Percentiles rank a stretch among this genome's conserved stretches.
Conservation (phyloP, 2,113 vertebrate genomes). For the Cynocephalus volans region DNA sequence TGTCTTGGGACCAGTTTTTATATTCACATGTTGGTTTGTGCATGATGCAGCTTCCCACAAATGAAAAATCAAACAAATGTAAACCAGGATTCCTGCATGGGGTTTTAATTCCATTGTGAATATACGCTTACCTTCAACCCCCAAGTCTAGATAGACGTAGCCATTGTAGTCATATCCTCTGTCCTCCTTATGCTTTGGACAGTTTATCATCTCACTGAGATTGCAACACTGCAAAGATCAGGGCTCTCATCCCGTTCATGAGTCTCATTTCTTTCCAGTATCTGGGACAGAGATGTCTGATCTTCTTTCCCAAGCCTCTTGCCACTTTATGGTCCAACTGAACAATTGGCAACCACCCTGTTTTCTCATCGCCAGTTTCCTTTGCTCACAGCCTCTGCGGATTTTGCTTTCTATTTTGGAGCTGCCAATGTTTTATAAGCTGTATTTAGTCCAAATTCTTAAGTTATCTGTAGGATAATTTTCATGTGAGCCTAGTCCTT, state of each 20-base stretch:
- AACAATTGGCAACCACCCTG: background rate
- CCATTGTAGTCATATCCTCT: accelerated
- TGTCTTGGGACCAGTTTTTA: background rate
- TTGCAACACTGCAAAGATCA: background rate
- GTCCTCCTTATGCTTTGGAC: background rate
- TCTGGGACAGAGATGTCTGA: accelerated
- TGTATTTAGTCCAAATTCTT: background rate
- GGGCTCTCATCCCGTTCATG: too few relatives aligned
- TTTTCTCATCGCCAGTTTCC: background rate
- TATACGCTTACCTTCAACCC: background rate
- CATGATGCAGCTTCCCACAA: background rate
- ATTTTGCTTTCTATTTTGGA: background rate
- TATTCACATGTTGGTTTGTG: background rate
- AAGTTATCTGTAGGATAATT: background rate
- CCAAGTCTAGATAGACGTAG: background rate
- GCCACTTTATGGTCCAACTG: too few relatives aligned
- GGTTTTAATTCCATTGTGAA: background rate
- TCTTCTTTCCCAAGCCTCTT: background rate
- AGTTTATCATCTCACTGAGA: background rate
- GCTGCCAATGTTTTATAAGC: background rate
- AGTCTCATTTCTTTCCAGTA: too few relatives aligned
- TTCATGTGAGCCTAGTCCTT: background rate
- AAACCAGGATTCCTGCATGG: background rate
- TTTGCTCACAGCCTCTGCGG: background rate
- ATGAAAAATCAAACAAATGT: background rate